Base-by-base conservation (phyloP, 2,888 invertebrate species). In the Cryptus armator region DNA sequence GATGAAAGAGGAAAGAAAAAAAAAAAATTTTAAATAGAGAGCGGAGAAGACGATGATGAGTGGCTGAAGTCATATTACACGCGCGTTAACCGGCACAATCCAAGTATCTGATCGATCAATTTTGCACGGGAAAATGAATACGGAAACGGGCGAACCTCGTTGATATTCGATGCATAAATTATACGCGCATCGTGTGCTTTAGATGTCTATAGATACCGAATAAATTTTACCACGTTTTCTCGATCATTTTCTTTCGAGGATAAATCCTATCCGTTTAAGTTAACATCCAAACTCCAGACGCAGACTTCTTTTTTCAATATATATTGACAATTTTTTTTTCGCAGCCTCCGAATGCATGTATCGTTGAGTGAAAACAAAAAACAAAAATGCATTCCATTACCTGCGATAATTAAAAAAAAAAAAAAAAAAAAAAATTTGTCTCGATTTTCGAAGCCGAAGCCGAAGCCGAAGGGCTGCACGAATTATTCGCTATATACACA, bases 51-150 rank as follows among this genome's bases (percentile, higher is more conserved):
- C 62, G 68, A 44, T 32, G 53, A 37, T n/a, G n/a, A 64, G 29
- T 3, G 56, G 19, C 12, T 32, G 62, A n/a, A n/a, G 62, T 24
- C 5, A 6, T 71, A 64, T 79, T 70, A 68, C 51, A 64, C 48
- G 75, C 64, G 10, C 48, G 59, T 83, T 83, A 70, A 37, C 46
- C 1, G 53, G 46, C 14, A 80, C 48, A 76, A 83, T 79, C 48
- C 14, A 53, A n/a, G 10, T 37, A 29, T 59, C 29, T 19, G 43
- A 83, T 83, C 79, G 37, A 70, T 83, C 56, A 71, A 66, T 70
- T 71, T 53, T 9, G 5, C 14, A 32, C 32, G 12, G 32, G 9
- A 14, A 62, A 29, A 29, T 62, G 24, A 14, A 62, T 32, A 29
- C 24, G 2, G 29, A 5, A 5, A 5, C 29, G 5, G 4, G 32